phyloP scores from a whole-genome alignment of 2,113 vertebrate species.

The Solenodon paradoxus region DNA sequence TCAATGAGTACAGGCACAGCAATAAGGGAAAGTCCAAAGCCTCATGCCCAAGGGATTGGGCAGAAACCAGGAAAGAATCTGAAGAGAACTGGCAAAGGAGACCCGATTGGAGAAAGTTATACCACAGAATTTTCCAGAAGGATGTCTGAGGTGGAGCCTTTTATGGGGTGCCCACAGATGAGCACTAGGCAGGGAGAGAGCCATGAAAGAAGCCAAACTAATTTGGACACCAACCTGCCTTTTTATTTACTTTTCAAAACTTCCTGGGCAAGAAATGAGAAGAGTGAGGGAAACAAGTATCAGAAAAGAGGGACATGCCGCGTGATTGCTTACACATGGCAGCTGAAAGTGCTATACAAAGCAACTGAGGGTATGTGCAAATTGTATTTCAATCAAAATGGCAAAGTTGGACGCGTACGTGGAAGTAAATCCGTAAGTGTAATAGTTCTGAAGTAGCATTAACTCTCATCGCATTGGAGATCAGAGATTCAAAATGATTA shows the following conservation, averaged over 20 bases:
- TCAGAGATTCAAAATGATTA: neutral
- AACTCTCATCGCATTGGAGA: neutral
- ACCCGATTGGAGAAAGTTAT: neutral
- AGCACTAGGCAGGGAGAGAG: neutral
- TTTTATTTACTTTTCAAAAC: neutral
- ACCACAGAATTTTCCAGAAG: neutral
- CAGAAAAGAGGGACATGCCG: neutral
- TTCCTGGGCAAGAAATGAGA: neutral
- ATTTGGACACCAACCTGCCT: neutral
- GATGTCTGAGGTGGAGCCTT: neutral
- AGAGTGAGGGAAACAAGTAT: neutral
- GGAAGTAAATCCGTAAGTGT: neutral
- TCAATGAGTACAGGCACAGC: neutral
- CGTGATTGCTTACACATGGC: neutral
- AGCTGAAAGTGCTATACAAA: neutral
- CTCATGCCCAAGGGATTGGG: neutral
- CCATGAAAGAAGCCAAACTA: neutral
- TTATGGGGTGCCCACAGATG: neutral
- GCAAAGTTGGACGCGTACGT: neutral
- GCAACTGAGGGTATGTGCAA: neutral
- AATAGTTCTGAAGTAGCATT: neutral
- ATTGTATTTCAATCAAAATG: neutral
- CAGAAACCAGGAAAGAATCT: constrained; percentile 22
- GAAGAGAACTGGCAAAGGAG: neutral
- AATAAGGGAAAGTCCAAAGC: neutral